Evolutionary conservation across 2,797 vertebrate species (phyloP), one percentile per base, ranked within the genome.

Genomic region (Sparidentex hasta): DNA sequence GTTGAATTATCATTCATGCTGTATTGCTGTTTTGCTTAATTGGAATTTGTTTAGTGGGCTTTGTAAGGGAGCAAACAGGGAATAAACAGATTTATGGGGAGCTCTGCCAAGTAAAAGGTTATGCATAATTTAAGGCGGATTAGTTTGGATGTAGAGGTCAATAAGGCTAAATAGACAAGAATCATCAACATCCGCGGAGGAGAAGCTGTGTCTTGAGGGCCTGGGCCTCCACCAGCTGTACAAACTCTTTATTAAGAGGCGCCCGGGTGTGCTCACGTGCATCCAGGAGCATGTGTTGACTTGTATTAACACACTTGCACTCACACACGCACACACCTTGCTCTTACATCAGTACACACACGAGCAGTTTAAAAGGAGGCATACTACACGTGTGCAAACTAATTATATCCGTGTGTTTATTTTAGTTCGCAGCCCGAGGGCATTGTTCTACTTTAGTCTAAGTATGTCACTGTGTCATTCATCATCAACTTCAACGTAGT

Each of bases 81-180:
- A 94, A 93, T 93, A 93, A 92, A 92, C 92, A 92, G 90, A 93
- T 93, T 93, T 92, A 94, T 92, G 80, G 90, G 82, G 80, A 89
- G 90, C 87, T 90, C 82, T 90, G 87, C 90, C 91, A 94, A 93
- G 90, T 89, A 90, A 93, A 94, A 94, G 93, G 93, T 93, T 92
- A 92, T 91, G 92, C 90, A 93, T 95, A 91, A 93, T 94, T 92
- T 93, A 92, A 92, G 86, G 91, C 71, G 88, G 92, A 94, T 94
- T 94, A 94, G 89, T 90, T 88, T 79, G 87, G 92, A 91, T 92
- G 88, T 87, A 86, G 92, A 93, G 94, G 93, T 93, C 91, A 93
- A 83, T 83, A 87, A 90, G 90, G 90, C 89, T 90, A 91, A 93
- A 88, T 75, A 90, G 90, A 90, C 91, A 87, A 83, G 84, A 87